These are phyloP conservation scores for Campaea margaritaria DNA, from an alignment of 2,888 invertebrate species.

Conservation along the genomic window DNA sequence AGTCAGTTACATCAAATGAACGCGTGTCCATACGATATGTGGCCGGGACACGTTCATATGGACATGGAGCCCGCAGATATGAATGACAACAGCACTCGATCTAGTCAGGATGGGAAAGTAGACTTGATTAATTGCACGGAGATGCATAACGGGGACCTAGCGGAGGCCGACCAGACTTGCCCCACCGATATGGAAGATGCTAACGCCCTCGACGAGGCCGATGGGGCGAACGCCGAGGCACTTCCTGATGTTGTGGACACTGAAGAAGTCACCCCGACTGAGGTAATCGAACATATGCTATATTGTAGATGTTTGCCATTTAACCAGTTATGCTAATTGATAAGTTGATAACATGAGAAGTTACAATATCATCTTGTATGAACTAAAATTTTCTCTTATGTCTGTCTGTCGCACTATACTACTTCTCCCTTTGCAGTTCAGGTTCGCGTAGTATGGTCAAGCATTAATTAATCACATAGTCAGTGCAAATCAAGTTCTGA, in stretches of 20 bases:
- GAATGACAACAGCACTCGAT: slow-evolving; percentile 65
- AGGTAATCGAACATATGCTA: slow-evolving; percentile 80
- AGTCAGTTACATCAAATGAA: slow-evolving; percentile 70
- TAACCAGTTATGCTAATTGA: slow-evolving; percentile 43
- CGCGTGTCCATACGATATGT: slow-evolving; percentile 74
- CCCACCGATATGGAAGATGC: slow-evolving; percentile 64
- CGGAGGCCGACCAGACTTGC: slow-evolving; percentile 92
- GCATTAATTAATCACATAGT: too few relatives aligned
- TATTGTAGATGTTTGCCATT: slow-evolving; percentile 81
- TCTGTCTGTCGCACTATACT: too few relatives aligned
- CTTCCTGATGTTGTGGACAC: slow-evolving; percentile 81
- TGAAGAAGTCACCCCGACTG: slow-evolving; percentile 80
- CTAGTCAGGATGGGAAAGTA: slow-evolving; percentile 74
- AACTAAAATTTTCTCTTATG: neutral
- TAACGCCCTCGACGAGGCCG: slow-evolving; percentile 50
- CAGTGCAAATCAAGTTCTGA: too few relatives aligned
- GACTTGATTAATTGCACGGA: slow-evolving; percentile 79
- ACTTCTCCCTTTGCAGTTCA: too few relatives aligned
- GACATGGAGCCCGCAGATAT: slow-evolving; percentile 65
- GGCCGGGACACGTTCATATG: slow-evolving; percentile 73
- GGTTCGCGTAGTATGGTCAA: too few relatives aligned
- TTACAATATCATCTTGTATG: neutral
- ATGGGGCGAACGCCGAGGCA: slow-evolving; percentile 59
- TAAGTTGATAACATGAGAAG: slow-evolving; percentile 24
- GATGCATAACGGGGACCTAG: slow-evolving; percentile 90